These are phyloP conservation scores for Corythoichthys haematopterus DNA, from an alignment of 2,113 vertebrate species.

Conservation along the genomic window DNA sequence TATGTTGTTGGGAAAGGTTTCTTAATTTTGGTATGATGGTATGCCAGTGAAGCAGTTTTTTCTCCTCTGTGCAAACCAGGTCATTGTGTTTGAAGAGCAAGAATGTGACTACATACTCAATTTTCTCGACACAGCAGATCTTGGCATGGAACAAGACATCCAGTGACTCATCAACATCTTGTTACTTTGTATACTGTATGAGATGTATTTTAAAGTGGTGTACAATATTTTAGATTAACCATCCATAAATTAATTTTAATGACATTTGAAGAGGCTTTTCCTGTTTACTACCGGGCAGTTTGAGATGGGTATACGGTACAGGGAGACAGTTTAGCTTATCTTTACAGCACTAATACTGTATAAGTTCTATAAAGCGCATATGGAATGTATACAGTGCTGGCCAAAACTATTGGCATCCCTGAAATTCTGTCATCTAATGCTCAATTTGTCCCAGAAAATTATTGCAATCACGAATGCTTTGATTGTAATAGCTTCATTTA, in stretches of 20 bases:
- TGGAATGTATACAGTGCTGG: no score
- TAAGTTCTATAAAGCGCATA: no score
- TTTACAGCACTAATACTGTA: no score
- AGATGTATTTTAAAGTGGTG: background rate
- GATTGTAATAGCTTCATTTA: no score
- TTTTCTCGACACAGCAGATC: slow-evolving; percentile 76
- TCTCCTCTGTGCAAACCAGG: slow-evolving; percentile 56
- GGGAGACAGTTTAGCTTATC: no score
- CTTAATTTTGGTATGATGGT: background rate
- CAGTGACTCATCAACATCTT: slow-evolving; percentile 37
- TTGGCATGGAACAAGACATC: slow-evolving; percentile 78
- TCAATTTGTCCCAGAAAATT: no score
- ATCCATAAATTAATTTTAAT: background rate
- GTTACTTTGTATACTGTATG: background rate
- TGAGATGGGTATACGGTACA: no score
- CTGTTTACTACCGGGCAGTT: no score
- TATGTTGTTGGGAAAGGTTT: slow-evolving; percentile 39
- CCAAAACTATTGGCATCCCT: no score
- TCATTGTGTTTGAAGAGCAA: slow-evolving; percentile 86
- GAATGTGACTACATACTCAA: slow-evolving; percentile 77
- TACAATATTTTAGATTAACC: background rate
- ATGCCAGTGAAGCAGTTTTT: background rate
- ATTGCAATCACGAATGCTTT: no score
- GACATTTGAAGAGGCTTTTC: background rate
- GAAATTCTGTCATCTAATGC: no score